phyloP scores from a whole-genome alignment of 1,140 invertebrate genomes.

The Prorops nasuta region DNA sequence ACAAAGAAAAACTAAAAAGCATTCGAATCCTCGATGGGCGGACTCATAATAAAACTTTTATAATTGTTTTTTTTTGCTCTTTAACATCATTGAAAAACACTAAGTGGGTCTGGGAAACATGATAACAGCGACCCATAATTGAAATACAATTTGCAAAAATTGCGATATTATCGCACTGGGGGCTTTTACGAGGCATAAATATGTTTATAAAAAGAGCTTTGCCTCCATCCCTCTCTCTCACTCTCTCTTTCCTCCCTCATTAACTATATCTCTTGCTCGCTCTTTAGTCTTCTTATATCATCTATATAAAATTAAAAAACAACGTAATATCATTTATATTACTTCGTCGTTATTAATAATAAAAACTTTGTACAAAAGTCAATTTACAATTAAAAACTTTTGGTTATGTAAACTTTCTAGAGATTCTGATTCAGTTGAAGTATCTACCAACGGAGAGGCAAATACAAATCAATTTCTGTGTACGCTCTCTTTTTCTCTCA shows the following conservation, averaged over 20 bases:
- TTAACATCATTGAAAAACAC: too few species aligned
- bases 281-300: slow-evolving; percentile 27
- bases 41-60: too few species aligned
- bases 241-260: neutral
- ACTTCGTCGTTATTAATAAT: slow-evolving; percentile 52
- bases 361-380: slow-evolving; percentile 57
- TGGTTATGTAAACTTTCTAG: slow-evolving; percentile 47
- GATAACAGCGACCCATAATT: slow-evolving; percentile 47
- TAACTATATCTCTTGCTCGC: too few species aligned
- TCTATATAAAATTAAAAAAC: slow-evolving; percentile 56
- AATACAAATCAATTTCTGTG: slow-evolving; percentile 28
- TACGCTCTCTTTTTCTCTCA: slow-evolving; percentile 22
- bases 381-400: slow-evolving; percentile 57
- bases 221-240: slow-evolving; percentile 5
- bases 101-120: slow-evolving; percentile 43
- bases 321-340: slow-evolving; percentile 55
- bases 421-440: slow-evolving; percentile 40
- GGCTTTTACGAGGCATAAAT: slow-evolving; percentile 50
- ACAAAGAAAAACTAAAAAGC: too few species aligned
- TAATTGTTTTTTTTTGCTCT: too few species aligned
- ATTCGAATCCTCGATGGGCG: too few species aligned
- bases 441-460: slow-evolving; percentile 45
- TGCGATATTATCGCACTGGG: slow-evolving; percentile 36
- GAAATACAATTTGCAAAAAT: neutral
- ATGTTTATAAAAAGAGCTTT: slow-evolving; percentile 36